phyloP scores from a whole-genome alignment of 1,140 invertebrate genomes.

The Brachionus angularis region DNA sequence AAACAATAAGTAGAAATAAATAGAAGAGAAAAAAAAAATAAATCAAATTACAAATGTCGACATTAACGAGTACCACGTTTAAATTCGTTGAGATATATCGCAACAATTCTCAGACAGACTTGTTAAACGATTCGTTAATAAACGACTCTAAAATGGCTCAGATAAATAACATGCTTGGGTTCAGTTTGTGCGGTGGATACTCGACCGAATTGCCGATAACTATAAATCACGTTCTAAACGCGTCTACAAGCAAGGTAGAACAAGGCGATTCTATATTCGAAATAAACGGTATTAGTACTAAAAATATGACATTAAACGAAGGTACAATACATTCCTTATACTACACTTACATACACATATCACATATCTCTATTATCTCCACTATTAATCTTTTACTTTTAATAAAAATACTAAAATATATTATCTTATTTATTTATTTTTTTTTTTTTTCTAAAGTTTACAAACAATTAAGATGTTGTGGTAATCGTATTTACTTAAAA shows the following conservation, averaged over 20 bases:
- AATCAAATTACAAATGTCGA: too few relatives aligned
- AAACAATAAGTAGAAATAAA: too few relatives aligned
- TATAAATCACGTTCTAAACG: constrained; percentile 11
- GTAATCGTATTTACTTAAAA: constrained; percentile 41
- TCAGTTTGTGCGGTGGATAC: constrained; percentile 20
- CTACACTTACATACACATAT: too few relatives aligned
- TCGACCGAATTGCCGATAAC: constrained; percentile 29
- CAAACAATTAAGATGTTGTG: constrained; percentile 41
- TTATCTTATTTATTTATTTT: background rate
- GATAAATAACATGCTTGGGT: constrained; percentile 14
- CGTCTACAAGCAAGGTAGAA: constrained; percentile 27
- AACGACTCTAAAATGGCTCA: background rate
- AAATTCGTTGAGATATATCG: constrained; percentile 42
- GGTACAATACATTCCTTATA: too few relatives aligned
- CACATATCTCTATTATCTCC: background rate
- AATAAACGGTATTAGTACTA: constrained; percentile 36
- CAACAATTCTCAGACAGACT: constrained; percentile 14
- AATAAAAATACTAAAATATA: background rate
- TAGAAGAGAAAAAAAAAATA: too few relatives aligned
- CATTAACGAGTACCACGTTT: too few relatives aligned
- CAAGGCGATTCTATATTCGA: constrained; percentile 40
- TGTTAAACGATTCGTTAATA: background rate
- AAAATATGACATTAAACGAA: constrained; percentile 35
- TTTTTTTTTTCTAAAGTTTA: constrained; percentile 22
- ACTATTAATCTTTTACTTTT: background rate